Base-by-base conservation (phyloP, 2,797 vertebrate genomes). In the Coranthus polyacanthus region DNA sequence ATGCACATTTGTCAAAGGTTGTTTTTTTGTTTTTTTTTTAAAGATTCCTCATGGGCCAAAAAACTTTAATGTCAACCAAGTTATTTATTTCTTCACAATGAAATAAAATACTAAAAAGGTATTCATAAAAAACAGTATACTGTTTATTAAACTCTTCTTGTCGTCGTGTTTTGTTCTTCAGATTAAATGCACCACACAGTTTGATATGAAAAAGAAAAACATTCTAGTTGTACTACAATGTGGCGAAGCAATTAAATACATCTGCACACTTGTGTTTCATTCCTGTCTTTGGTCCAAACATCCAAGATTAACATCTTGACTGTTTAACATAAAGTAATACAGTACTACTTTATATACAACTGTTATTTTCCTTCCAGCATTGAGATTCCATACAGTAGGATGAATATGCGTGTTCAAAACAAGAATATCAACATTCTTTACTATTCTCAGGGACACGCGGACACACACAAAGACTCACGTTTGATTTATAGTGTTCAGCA, bases 231-330 rank as follows among this genome's bases (percentile, higher is more conserved):
- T 18, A 15, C 4, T 37, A 15, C 9, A 49, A 42, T 54, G 62
- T 50, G 26, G 13, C 26, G 67, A 71, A 78, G 52, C 26, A 58
- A 44, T 22, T 53, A 22, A 70, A 54, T 21, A 67, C 16, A 54
- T 37, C 29, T 45, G 20, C 17, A 32, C 20, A 38, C 6, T 32
- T 36, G 38, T 57, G 15, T 32, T 59, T 68, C 20, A 41, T 67
- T 55, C 45, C 34, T 61, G 64, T 51, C 70, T 83, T 86, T 89
- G 87, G 87, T 89, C 82, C 84, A 78, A 82, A 81, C 58, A 75
- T 74, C 37, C 56, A 55, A 55, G 74, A 43, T 55, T 62, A 15
- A 46, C 46, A 38, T 43, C 18, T 58, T 26, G 13, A 67, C 46
- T 65, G 41, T 49, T 44, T 3, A 53, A 56, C 29, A 57, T 47